Evolutionary conservation across 1,140 invertebrate genomes (phyloP).

Genomic region (Bilobella aurantiaca): DNA sequence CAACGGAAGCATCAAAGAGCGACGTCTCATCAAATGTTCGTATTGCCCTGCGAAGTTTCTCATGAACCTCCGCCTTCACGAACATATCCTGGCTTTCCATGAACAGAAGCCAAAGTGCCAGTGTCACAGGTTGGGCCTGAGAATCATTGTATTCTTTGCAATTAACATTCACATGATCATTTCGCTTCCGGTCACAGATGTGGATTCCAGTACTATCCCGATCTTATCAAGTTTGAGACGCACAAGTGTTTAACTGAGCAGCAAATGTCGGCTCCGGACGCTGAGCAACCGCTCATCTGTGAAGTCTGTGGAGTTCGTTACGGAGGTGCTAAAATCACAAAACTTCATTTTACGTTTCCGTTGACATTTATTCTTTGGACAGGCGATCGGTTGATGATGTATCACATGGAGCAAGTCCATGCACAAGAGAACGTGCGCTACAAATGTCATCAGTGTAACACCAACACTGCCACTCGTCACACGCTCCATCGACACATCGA

Average conservation of each 20-base stretch:
- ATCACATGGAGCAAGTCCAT: conserved; percentile 3
- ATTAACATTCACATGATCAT: no score
- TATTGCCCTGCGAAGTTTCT: neutral
- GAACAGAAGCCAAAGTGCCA: neutral
- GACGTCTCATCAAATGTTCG: neutral
- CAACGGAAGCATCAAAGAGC: neutral
- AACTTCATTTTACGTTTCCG: no score
- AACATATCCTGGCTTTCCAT: neutral
- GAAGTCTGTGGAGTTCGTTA: conserved; percentile 1
- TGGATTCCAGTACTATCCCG: conserved; percentile 1
- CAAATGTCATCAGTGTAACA: conserved; percentile 7
- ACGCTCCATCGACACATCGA: neutral
- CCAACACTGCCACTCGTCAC: neutral
- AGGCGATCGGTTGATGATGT: neutral
- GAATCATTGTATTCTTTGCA: no score
- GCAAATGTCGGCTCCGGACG: neutral
- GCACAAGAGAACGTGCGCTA: neutral
- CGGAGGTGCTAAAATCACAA: no score
- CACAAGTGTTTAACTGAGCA: neutral
- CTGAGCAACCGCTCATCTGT: neutral
- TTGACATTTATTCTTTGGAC: no score
- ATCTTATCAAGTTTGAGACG: conserved; percentile 1
- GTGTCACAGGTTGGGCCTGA: no score
- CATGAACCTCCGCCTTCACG: neutral
- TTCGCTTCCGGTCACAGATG: no score